phyloP scores from a whole-genome alignment of 2,113 vertebrate species.

The Deroptyus accipitrinus region DNA sequence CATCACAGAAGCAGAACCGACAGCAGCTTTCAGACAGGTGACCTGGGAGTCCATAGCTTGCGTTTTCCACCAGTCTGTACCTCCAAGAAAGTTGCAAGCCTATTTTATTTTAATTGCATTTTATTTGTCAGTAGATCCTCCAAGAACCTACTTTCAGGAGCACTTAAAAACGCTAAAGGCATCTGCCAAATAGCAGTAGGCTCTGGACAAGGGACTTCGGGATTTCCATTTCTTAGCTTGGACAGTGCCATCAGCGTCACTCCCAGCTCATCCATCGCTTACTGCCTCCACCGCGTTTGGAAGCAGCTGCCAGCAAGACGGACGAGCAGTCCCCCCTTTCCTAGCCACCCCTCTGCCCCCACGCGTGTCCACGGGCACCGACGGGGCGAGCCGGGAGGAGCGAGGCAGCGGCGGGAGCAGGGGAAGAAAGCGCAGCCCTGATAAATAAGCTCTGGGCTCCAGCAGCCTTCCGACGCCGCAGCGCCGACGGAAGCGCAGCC shows the following conservation, averaged over 20 bases:
- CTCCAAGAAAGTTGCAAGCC: not conserved
- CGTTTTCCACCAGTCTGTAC: not conserved
- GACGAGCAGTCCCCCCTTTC: rapidly evolving
- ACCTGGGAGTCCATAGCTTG: not conserved
- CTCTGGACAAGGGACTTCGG: rapidly evolving
- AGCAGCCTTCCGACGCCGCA: too few relatives aligned
- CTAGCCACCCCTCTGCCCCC: not conserved
- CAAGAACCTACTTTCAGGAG: not conserved
- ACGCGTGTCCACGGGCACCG: not conserved
- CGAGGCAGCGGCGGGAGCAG: not conserved
- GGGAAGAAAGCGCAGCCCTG: too few relatives aligned
- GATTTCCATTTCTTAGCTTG: too few relatives aligned
- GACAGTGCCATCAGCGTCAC: rapidly evolving
- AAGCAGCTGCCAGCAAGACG: rapidly evolving
- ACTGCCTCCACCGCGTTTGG: not conserved
- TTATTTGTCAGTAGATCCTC: not conserved
- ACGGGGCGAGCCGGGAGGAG: not conserved
- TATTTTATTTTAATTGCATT: not conserved
- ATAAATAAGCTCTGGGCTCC: not conserved
- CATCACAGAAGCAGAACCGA: not conserved
- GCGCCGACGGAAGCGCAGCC: not conserved
- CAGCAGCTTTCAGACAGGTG: not conserved
- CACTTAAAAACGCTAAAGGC: not conserved
- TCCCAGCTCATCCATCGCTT: rapidly evolving
- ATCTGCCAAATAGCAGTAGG: rapidly evolving